Base-by-base conservation (phyloP, 2,797 vertebrate species). In the Sus cebifrons region DNA sequence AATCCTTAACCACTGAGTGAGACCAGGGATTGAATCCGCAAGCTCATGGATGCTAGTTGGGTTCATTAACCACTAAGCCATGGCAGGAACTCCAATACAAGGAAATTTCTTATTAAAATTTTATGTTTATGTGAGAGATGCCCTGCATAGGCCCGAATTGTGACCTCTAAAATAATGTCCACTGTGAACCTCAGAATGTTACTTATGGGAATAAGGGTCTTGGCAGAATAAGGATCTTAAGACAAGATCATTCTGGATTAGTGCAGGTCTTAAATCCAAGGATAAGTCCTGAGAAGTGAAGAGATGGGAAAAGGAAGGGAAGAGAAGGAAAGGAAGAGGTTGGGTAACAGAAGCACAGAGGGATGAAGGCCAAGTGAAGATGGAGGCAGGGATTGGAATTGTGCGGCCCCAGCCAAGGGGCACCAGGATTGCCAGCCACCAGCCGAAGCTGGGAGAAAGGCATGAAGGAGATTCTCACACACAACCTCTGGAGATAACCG, bases 31-130 rank as follows among this genome's bases (percentile, higher is more conserved):
- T 78, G 52, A 77, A 32, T 27, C 11, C 18, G 18, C 18, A 29
- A 17, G 11, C 52, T 78, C 60, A 62, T 10, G 10, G 23, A 62
- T 29, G 32, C 29, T 52, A 56, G 36, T 36, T 36, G 36, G 36
- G 36, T 36, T 36, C 36, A 36, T 36, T 36, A 77, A 56, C 52
- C 29, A 21, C 13, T 32, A 52, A 3, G 32, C 18, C 44, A 49
- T 7, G 3, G 29, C 29, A 32, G 52, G 18, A 78, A 56, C 56
- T 78, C 52, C 75, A 49, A 49, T 49, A 49, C 44, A 18, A 78
- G 75, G 52, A 56, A 86, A 52, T 60, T 86, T 91, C 18, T 60
- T 81, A 86, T 92, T 86, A 14, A 90, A 84, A 32, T 87, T 87
- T 70, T 32, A 40, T 2, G 1, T 52, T 83, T 54, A 52, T 54